A percentile compares a stretch with the other conserved stretches of the same genome.
These are phyloP conservation scores for Aphrocallistes beatrix DNA, from an alignment of 37 sponge, comb jelly and placozoan genomes.

Conservation along the genomic window DNA sequence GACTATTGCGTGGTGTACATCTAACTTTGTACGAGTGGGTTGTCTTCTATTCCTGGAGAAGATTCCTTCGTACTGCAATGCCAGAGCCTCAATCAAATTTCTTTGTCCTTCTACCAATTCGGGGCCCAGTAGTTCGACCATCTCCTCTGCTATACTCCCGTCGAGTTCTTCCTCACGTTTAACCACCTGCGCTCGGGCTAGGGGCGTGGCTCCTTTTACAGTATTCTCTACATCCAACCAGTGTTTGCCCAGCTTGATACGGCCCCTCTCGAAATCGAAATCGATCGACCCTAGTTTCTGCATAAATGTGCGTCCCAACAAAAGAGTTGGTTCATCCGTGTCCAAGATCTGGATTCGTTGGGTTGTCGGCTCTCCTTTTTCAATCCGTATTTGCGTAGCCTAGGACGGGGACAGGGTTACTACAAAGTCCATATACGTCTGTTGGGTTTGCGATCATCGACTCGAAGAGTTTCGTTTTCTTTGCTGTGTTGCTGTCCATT, in stretches of 20 bases:
- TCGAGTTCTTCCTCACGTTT: constrained; percentile 1
- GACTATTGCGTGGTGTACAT: background rate
- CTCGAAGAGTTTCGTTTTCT: background rate
- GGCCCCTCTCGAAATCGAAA: background rate
- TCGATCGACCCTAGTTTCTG: background rate
- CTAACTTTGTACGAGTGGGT: constrained; percentile 6
- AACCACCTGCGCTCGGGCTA: background rate
- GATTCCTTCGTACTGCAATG: background rate
- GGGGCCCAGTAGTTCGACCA: background rate
- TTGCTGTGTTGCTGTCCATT: background rate
- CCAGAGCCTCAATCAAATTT: background rate
- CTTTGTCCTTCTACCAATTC: background rate
- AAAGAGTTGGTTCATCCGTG: background rate
- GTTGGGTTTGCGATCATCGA: background rate
- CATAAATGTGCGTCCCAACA: background rate
- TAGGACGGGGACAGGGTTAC: constrained; percentile 4
- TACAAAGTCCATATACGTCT: background rate
- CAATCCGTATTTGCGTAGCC: background rate
- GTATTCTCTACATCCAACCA: background rate
- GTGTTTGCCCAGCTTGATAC: background rate
- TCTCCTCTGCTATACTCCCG: background rate
- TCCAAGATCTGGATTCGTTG: constrained; percentile 11
- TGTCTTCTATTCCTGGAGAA: background rate
- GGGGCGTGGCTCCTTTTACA: background rate
- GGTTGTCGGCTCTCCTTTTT: background rate